Evolutionary conservation across 2,113 vertebrate species (phyloP).

Genomic region (Protomyctophum bolini): DNA sequence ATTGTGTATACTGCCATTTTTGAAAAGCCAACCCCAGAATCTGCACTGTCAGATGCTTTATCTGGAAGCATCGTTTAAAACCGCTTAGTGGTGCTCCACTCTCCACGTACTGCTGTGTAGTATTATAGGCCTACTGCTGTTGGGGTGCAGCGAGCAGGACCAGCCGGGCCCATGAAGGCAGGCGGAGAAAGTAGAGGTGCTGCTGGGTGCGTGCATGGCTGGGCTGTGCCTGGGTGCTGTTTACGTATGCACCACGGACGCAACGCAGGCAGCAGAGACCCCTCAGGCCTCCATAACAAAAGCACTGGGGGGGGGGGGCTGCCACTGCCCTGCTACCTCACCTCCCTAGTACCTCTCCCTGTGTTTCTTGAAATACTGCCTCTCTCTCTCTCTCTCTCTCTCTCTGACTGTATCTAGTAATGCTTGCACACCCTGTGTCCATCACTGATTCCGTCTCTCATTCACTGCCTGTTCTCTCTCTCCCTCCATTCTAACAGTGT

Average conservation of each 20-base stretch:
- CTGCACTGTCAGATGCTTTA: too few species aligned
- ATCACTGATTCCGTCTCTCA: slow-evolving; percentile 1
- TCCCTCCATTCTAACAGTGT: slow-evolving; percentile 17
- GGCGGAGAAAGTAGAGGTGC: too few species aligned
- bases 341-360: slow-evolving; percentile 2
- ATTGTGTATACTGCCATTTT: too few species aligned
- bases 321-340: slow-evolving; percentile 52
- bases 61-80: too few species aligned
- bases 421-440: too few species aligned
- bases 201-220: too few species aligned
- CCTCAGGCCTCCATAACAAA: slow-evolving; percentile 67
- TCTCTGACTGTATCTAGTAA: not conserved
- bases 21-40: too few species aligned
- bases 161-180: too few species aligned
- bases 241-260: slow-evolving; percentile 53
- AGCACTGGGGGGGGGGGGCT: slow-evolving; percentile 36
- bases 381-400: slow-evolving; percentile 3
- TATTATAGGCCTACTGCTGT: too few species aligned
- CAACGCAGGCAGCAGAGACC: slow-evolving; percentile 26
- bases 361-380: not conserved
- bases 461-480: not conserved
- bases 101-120: too few species aligned
- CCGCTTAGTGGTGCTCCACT: too few species aligned
- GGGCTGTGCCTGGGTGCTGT: slow-evolving; percentile 14
- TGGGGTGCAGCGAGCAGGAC: too few species aligned